A percentile compares a stretch with the other conserved stretches of the same genome.
Evolutionary conservation across 92 coral and sea anemone genomes (phyloP).

Genomic region (Parazoanthus atlanticus): DNA sequence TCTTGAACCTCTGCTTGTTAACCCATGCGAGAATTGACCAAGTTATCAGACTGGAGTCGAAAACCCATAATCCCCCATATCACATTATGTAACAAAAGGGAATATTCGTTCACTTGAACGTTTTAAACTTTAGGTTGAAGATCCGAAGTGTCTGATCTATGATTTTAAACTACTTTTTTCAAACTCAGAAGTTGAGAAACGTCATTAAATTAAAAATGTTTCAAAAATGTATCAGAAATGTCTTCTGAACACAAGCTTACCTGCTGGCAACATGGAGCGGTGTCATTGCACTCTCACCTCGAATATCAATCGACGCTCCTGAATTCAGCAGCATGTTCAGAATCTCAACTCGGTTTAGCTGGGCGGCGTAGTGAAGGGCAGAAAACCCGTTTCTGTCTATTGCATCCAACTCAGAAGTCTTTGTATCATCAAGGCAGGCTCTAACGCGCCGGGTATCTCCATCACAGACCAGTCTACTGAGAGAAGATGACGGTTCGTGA

Average conservation of each 20-base stretch:
- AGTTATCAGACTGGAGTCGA: too few species aligned
- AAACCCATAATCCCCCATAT: too few species aligned
- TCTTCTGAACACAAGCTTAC: background rate
- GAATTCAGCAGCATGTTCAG: constrained; percentile 27
- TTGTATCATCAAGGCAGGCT: constrained; percentile 12
- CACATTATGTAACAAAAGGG: too few species aligned
- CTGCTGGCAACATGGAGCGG: constrained; percentile 28
- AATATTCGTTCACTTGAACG: too few species aligned
- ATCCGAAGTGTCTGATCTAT: background rate
- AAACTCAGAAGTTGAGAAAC: background rate
- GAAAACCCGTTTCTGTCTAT: constrained; percentile 29
- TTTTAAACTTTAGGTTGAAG: too few species aligned
- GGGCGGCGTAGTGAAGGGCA: constrained; percentile 40
- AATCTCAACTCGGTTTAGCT: constrained; percentile 39
- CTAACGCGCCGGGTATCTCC: constrained; percentile 11
- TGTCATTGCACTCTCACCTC: constrained; percentile 29
- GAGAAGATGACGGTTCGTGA: constrained; percentile 30
- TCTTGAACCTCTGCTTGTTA: too few species aligned
- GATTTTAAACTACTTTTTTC: too few species aligned
- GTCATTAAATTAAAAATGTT: too few species aligned
- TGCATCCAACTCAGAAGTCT: constrained; percentile 1
- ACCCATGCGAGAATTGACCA: too few species aligned
- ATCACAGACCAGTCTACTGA: constrained; percentile 24
- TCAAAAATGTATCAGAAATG: too few species aligned
- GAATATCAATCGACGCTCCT: constrained; percentile 25